Percentiles rank a stretch among this genome's conserved stretches.
Conservation (phyloP, 2,113 vertebrate genomes). For the Cephalopterus ornatus region DNA sequence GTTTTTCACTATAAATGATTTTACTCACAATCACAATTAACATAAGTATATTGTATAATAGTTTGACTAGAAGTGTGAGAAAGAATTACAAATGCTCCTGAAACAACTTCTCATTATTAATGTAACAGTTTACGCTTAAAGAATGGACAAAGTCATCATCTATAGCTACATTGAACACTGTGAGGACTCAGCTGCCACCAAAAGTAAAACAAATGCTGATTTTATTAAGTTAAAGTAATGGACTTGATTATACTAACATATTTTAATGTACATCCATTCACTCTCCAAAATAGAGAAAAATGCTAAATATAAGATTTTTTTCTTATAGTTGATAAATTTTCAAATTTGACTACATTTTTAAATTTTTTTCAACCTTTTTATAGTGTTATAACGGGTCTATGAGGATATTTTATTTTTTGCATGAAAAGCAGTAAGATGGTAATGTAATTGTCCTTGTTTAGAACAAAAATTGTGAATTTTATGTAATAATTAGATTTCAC, state of each 20-base stretch:
- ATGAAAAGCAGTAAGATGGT: neutral
- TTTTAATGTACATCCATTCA: neutral
- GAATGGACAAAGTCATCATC: neutral
- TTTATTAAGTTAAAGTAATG: neutral
- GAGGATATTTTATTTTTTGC: neutral
- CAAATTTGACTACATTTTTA: neutral
- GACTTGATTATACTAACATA: neutral
- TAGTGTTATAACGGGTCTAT: neutral
- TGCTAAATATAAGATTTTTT: neutral
- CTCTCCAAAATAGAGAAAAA: neutral
- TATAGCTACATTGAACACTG: neutral
- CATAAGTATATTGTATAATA: neutral
- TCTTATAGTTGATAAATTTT: neutral
- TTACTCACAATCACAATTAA: neutral
- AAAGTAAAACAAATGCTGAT: neutral
- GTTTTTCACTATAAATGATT: neutral
- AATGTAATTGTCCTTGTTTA: neutral
- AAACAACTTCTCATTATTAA: neutral
- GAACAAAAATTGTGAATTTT: accelerated
- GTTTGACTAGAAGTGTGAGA: neutral
- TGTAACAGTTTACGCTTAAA: neutral
- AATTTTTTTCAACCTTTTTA: accelerated
- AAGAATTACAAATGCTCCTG: neutral
- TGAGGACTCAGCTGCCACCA: neutral
- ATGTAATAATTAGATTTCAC: neutral